Conservation (phyloP, 2,113 vertebrate species). For the Naja naja region DNA sequence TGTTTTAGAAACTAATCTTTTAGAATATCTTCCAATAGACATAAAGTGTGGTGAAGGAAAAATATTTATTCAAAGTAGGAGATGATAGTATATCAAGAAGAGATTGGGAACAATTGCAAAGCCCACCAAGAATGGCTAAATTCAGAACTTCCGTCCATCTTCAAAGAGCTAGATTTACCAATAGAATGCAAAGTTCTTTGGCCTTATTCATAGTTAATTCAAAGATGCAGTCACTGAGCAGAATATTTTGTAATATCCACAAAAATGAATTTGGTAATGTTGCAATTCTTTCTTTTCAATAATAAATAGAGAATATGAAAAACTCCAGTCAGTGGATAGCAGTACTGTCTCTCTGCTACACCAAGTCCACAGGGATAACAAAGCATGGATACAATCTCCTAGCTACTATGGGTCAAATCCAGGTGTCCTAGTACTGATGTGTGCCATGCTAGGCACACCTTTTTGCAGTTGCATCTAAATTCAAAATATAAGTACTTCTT, state of each 20-base stretch:
- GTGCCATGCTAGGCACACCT: no score
- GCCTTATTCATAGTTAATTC: background rate
- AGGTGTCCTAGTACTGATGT: background rate
- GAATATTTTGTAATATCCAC: background rate
- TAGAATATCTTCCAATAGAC: background rate
- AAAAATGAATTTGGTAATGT: background rate
- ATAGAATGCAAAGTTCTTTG: background rate
- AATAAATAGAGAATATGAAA: background rate
- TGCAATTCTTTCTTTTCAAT: background rate
- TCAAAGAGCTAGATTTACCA: background rate
- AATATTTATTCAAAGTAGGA: background rate
- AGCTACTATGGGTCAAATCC: background rate
- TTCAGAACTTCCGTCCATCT: background rate
- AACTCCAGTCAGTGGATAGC: background rate
- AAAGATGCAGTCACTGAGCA: background rate
- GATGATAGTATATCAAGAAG: background rate
- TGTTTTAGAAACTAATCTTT: background rate
- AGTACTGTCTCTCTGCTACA: background rate
- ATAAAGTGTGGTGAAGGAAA: background rate
- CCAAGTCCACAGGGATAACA: background rate
- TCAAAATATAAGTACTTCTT: slow-evolving; percentile 22
- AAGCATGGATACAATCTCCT: background rate
- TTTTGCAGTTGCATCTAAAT: background rate
- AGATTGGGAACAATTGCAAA: background rate
- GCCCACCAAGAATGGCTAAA: background rate